Conservation (phyloP, 1,140 invertebrate genomes). For the Drosophila pandora region DNA sequence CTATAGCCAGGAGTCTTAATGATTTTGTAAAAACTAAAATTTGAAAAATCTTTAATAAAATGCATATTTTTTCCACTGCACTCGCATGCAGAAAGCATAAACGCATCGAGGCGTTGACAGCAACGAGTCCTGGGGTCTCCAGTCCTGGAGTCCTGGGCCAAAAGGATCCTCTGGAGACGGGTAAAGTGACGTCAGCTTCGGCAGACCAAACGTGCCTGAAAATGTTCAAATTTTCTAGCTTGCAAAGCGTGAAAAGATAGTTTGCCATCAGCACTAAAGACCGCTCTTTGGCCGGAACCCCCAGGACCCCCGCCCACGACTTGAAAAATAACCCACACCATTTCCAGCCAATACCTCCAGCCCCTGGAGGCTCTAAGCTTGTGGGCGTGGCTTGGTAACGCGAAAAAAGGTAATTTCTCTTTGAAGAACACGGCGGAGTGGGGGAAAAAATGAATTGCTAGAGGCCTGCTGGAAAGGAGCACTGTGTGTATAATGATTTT, state of each 20-base stretch:
- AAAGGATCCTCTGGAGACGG: neutral
- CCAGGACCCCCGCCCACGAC: neutral
- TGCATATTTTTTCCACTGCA: conserved; percentile 4
- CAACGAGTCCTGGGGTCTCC: conserved; percentile 25
- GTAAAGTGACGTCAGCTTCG: neutral
- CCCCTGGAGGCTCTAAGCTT: conserved; percentile 3
- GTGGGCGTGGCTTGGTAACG: conserved; percentile 55
- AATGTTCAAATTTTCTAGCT: conserved; percentile 66
- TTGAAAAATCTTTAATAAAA: neutral
- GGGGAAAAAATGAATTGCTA: conserved; percentile 64
- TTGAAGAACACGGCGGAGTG: conserved; percentile 39
- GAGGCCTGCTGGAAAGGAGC: conserved; percentile 17
- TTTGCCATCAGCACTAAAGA: conserved; percentile 41
- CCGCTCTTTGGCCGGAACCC: neutral
- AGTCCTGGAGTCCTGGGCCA: conserved; percentile 8
- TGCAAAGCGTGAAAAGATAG: conserved; percentile 75
- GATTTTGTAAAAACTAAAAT: too few relatives aligned
- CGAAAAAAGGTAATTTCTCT: conserved; percentile 74
- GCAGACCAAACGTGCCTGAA: conserved; percentile 70
- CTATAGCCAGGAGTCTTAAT: too few relatives aligned
- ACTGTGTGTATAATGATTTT: conserved; percentile 56
- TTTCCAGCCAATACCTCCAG: conserved; percentile 19
- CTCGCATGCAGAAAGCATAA: conserved; percentile 34
- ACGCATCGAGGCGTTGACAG: conserved; percentile 57
- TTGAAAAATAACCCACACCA: conserved; percentile 3